Conservation (phyloP, 2,888 invertebrate species). For the Lymantria monacha region DNA sequence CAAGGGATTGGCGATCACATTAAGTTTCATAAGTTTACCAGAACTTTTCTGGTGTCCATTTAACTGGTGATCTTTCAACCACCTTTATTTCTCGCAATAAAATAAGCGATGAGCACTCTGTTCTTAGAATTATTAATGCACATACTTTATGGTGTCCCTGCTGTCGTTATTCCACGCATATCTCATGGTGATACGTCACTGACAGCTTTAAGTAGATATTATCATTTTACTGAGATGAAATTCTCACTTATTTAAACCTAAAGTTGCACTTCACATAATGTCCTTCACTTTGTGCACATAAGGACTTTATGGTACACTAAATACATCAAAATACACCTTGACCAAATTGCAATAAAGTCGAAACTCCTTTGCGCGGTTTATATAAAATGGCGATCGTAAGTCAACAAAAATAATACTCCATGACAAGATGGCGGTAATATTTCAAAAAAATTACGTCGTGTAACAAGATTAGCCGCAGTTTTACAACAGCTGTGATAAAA, state of each 20-base stretch:
- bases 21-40: too few species aligned
- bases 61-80: too few species aligned
- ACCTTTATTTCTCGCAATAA: too few species aligned
- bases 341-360: not conserved
- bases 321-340: not conserved
- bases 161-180: too few species aligned
- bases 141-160: too few species aligned
- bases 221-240: slow-evolving; percentile 18
- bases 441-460: slow-evolving; percentile 52
- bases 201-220: slow-evolving; percentile 4
- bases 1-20: too few species aligned
- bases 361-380: slow-evolving; percentile 4
- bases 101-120: too few species aligned
- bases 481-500: slow-evolving; percentile 35
- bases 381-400: slow-evolving; percentile 34
- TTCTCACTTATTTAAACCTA: slow-evolving; percentile 25
- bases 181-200: not conserved
- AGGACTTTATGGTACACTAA: slow-evolving; percentile 8
- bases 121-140: too few species aligned
- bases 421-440: slow-evolving; percentile 53
- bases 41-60: too few species aligned
- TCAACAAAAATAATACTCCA: slow-evolving; percentile 51
- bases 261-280: slow-evolving; percentile 25
- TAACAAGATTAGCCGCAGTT: slow-evolving; percentile 52
- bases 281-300: slow-evolving; percentile 17